Evolutionary conservation across 2,797 vertebrate species (phyloP), one percentile per base, ranked within the genome.

Genomic region (Lagothrix lagotricha): DNA sequence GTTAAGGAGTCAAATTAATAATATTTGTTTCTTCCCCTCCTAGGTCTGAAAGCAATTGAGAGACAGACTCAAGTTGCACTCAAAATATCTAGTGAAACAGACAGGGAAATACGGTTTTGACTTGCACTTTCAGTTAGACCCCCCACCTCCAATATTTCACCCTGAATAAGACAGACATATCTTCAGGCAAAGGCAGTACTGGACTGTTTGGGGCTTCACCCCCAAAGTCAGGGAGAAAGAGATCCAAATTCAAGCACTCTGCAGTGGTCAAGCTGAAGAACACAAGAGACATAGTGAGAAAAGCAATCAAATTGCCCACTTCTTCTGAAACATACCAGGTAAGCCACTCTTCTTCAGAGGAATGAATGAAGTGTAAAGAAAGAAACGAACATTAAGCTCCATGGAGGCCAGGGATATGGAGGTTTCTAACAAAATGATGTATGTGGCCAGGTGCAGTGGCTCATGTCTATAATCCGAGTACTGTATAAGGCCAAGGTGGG

Each of bases 1-100:
- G 30, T 79, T 89, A 87, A 67, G 13, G 28, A 54, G 13, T 89
- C 75, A 92, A 95, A 83, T 91, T 84, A 92, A 77, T 57, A 76
- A 80, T 46, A 80, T 30, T 81, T 73, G 36, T 10, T 79, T 96
- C 20, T 79, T 86, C 4, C 4, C 4, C 7, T 73, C 6, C 17
- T 88, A 39, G 9, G 4, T 81, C 72, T 88, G 14, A 83, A 77
- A 87, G 75, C 19, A 94, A 36, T 0, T 46, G 5, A 83, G 50
- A 89, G 33, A 58, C 0, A 73, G 11, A 95, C 17, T 73, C 28
- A 90, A 88, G 28, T 46, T 84, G 84, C 22, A 30, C 9, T 57
- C 41, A 58, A 72, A 57, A 41, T 50, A 41, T 86, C 50, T 85
- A 91, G 54, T 39, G 24, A 93, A 93, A 93, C 22, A 44, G 33